A percentile compares a stretch with the other conserved stretches of the same genome.
Conservation (phyloP, 2,888 invertebrate species). For the Carabus problematicus region DNA sequence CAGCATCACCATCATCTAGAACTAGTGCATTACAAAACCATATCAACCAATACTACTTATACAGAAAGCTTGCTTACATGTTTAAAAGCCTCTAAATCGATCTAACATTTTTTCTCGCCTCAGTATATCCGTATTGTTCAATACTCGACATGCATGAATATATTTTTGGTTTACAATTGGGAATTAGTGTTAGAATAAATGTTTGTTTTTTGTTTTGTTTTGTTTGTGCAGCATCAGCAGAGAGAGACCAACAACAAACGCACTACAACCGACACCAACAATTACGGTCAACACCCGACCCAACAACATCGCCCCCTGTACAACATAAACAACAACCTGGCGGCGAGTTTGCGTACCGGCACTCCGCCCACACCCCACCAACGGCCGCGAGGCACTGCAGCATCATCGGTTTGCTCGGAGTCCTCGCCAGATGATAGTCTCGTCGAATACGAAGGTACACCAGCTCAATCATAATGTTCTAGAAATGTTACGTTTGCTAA, state of each 20-base stretch:
- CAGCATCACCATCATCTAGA: background rate
- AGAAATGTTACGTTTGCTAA: background rate
- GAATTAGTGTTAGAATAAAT: too few species aligned
- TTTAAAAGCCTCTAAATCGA: too few species aligned
- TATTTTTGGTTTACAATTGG: too few species aligned
- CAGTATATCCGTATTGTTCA: too few species aligned
- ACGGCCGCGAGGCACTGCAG: conserved; percentile 49
- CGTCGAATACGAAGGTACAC: conserved; percentile 64
- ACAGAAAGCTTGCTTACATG: too few species aligned
- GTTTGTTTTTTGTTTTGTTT: background rate
- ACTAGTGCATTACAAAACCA: background rate
- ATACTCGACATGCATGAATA: too few species aligned
- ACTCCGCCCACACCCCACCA: conserved; percentile 24
- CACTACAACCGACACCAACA: conserved; percentile 49
- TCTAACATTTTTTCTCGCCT: too few species aligned
- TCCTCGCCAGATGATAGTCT: conserved; percentile 64
- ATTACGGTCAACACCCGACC: conserved; percentile 37
- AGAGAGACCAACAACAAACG: conserved; percentile 50
- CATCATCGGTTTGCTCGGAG: conserved; percentile 55
- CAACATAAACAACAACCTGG: conserved; percentile 58
- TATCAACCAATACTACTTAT: background rate
- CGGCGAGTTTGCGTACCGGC: conserved; percentile 52
- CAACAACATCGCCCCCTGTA: conserved; percentile 47
- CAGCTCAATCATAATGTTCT: background rate
- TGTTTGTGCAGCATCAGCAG: conserved; percentile 20